These are phyloP conservation scores for Eidolon helvum DNA, from an alignment of 2,113 vertebrate species.

Conservation along the genomic window DNA sequence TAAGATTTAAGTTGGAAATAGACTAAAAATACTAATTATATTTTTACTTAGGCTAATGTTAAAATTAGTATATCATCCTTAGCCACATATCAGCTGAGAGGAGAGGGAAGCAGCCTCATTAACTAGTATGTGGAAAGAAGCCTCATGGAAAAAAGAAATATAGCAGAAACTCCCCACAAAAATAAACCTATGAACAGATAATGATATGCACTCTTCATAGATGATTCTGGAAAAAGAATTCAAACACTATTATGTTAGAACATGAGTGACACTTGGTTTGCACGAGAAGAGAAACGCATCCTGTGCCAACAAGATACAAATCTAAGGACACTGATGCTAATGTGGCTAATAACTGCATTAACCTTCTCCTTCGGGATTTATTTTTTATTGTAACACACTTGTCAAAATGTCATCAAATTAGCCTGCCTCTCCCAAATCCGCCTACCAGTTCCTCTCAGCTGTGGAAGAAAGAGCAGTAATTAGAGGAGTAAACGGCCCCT, in stretches of 20 bases:
- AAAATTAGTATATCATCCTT: slow-evolving; percentile 10
- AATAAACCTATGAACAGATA: not conserved
- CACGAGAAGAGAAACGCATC: not conserved
- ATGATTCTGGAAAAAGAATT: not conserved
- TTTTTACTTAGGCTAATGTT: slow-evolving; percentile 55
- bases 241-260: not conserved
- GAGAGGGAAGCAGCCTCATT: not conserved
- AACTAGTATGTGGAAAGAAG: not conserved
- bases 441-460: slow-evolving; percentile 42
- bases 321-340: not conserved
- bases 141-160: not conserved
- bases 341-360: slow-evolving; percentile 57
- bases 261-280: not conserved
- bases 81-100: not conserved
- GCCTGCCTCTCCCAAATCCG: slow-evolving; percentile 37
- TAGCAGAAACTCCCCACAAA: not conserved
- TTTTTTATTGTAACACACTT: slow-evolving; percentile 69
- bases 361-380: slow-evolving; percentile 65
- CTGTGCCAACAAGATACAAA: not conserved
- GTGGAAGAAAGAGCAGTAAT: slow-evolving; percentile 67
- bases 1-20: slow-evolving; percentile 28
- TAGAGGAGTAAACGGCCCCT: slow-evolving; percentile 57
- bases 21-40: slow-evolving; percentile 29
- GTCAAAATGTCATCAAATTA: slow-evolving; percentile 62
- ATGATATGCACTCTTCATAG: not conserved